phyloP scores from a whole-genome alignment of 2,797 vertebrate species.

The Hemitrygon akajei region DNA sequence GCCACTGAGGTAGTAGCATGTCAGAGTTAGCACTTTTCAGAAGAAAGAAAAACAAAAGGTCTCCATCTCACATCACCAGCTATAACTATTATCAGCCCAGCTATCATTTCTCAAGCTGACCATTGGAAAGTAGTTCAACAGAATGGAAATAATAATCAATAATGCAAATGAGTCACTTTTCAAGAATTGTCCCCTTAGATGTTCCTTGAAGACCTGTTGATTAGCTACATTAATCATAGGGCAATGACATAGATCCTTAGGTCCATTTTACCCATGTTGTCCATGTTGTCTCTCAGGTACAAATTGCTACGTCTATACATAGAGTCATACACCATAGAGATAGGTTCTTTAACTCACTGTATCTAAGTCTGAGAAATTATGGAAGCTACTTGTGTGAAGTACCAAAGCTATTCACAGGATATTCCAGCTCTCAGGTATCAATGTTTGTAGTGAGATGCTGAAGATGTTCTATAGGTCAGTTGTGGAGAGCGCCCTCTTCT shows the following conservation, averaged over 20 bases:
- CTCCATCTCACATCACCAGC: neutral
- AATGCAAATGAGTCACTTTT: neutral
- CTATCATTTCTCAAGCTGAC: neutral
- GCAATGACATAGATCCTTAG: too few relatives aligned
- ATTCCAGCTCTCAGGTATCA: neutral
- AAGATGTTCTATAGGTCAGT: too few relatives aligned
- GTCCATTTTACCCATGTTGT: too few relatives aligned
- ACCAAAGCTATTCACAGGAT: neutral
- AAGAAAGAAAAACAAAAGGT: neutral
- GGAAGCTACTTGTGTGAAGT: neutral
- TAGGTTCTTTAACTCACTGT: too few relatives aligned
- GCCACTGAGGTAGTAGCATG: neutral
- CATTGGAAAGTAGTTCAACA: neutral
- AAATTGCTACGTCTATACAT: too few relatives aligned
- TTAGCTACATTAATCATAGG: neutral
- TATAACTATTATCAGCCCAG: neutral
- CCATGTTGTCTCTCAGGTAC: too few relatives aligned
- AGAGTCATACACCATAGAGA: too few relatives aligned
- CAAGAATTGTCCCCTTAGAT: neutral
- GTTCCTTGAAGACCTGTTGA: neutral
- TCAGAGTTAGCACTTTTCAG: neutral
- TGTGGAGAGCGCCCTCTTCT: too few relatives aligned
- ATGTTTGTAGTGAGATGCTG: too few relatives aligned
- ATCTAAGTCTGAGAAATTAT: too few relatives aligned
- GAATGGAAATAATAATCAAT: neutral